Conservation (phyloP, 2,113 vertebrate genomes). For the Haemorhous mexicanus region DNA sequence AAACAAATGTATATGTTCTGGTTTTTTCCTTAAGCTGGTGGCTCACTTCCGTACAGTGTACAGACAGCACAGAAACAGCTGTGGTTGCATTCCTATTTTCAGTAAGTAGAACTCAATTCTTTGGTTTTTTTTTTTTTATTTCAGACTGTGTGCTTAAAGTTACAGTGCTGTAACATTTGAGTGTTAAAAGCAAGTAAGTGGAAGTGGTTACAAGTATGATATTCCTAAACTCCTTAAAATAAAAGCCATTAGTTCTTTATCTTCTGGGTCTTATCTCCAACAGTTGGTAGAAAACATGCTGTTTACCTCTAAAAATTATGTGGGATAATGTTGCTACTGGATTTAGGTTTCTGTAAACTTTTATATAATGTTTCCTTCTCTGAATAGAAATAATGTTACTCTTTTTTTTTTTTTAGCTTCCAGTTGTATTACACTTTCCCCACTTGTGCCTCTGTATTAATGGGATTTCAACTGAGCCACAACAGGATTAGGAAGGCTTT, state of each 20-base stretch:
- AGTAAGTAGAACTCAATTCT: constrained; percentile 80
- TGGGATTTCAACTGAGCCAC: not conserved
- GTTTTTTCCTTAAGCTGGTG: constrained; percentile 82
- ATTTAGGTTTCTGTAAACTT: not conserved
- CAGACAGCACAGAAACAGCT: constrained; percentile 95
- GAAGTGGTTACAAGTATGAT: not conserved
- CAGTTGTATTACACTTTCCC: not conserved
- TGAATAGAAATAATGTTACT: not conserved
- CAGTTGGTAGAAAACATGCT: not conserved
- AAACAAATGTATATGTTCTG: not conserved
- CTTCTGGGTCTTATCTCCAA: not conserved
- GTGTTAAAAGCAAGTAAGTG: not conserved
- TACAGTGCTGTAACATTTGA: not conserved
- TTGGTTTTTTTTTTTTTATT: not conserved
- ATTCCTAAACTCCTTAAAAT: not conserved
- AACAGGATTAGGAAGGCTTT: not conserved
- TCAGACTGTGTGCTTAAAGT: not conserved
- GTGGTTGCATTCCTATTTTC: constrained; percentile 95
- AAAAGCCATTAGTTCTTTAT: not conserved
- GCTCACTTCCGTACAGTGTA: constrained; percentile 93
- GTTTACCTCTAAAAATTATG: not conserved
- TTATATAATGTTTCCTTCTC: not conserved
- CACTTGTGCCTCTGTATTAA: not conserved
- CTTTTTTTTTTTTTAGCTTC: not conserved
- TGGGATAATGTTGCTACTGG: not conserved